These are phyloP conservation scores for Halocynthia roretzi DNA, from an alignment of 23 tunicate species.

Conservation along the genomic window DNA sequence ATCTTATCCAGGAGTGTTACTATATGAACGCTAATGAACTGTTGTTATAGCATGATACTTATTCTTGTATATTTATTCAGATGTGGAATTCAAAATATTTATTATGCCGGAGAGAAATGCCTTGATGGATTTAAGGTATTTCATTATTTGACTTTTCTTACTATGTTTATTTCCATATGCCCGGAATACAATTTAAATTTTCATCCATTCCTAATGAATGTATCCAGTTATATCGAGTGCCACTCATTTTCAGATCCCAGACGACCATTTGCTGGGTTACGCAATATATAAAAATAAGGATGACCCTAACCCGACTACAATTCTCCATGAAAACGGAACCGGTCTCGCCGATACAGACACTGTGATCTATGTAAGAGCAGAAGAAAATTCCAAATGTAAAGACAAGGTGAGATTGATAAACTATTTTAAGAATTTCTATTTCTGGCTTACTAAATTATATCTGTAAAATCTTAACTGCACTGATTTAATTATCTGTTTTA, in stretches of 20 bases:
- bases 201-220: not conserved
- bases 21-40: no score
- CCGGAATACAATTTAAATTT: not conserved
- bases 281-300: conserved; percentile 34
- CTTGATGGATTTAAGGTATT: conserved; percentile 60
- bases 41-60: not conserved
- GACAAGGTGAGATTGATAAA: conserved; percentile 30
- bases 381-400: conserved; percentile 31
- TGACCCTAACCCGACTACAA: conserved; percentile 17
- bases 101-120: conserved; percentile 53
- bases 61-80: conserved; percentile 17
- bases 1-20: no score
- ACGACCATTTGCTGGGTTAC: conserved; percentile 74
- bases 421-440: not conserved
- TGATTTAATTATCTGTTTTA: not conserved
- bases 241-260: conserved; percentile 47
- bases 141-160: not conserved
- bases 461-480: not conserved
- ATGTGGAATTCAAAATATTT: conserved; percentile 32
- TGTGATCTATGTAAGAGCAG: conserved; percentile 78
- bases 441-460: not conserved
- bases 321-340: conserved; percentile 40
- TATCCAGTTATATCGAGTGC: not conserved
- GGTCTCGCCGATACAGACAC: conserved; percentile 75
- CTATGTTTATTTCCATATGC: not conserved